These are phyloP conservation scores for Drosophila orosa DNA, from an alignment of 1,140 invertebrate genomes.

Conservation along the genomic window DNA sequence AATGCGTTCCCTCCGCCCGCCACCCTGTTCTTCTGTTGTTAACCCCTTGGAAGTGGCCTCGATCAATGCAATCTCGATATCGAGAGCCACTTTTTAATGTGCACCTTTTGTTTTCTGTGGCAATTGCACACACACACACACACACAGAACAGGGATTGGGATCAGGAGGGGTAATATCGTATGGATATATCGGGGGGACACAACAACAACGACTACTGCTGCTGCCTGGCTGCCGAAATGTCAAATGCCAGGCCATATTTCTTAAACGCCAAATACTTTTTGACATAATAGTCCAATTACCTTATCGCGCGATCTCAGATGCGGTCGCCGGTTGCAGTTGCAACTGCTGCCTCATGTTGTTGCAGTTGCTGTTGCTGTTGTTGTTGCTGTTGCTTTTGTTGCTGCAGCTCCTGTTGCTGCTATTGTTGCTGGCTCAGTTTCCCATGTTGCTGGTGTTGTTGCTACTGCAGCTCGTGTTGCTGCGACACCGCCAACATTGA, in stretches of 20 bases:
- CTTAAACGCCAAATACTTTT: conserved; percentile 84
- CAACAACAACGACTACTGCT: conserved; percentile 33
- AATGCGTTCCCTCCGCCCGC: conserved; percentile 53
- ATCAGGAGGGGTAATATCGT: too few species aligned
- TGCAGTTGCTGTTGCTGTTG: conserved; percentile 19
- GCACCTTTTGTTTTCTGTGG: conserved; percentile 79
- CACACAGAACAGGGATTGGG: too few species aligned
- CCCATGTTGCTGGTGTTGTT: conserved; percentile 40
- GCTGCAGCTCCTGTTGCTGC: conserved; percentile 9
- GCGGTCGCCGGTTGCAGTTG: conserved; percentile 63
- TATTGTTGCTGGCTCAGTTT: conserved; percentile 24
- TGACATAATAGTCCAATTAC: conserved; percentile 84
- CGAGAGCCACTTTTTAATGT: conserved; percentile 74
- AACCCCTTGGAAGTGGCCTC: neutral
- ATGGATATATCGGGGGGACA: neutral
- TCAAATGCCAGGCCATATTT: conserved; percentile 84
- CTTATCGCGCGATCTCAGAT: conserved; percentile 84
- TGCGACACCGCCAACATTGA: conserved; percentile 66
- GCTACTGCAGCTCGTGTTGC: conserved; percentile 14
- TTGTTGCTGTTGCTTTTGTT: conserved; percentile 49
- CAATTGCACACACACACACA: conserved; percentile 73
- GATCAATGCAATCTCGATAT: conserved; percentile 72
- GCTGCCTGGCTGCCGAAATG: conserved; percentile 73
- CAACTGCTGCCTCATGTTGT: conserved; percentile 26
- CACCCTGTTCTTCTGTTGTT: neutral